A percentile compares a stretch with the other conserved stretches of the same genome.
These are phyloP conservation scores for Harpegnathos saltator DNA, from an alignment of 1,140 invertebrate genomes.

Conservation along the genomic window DNA sequence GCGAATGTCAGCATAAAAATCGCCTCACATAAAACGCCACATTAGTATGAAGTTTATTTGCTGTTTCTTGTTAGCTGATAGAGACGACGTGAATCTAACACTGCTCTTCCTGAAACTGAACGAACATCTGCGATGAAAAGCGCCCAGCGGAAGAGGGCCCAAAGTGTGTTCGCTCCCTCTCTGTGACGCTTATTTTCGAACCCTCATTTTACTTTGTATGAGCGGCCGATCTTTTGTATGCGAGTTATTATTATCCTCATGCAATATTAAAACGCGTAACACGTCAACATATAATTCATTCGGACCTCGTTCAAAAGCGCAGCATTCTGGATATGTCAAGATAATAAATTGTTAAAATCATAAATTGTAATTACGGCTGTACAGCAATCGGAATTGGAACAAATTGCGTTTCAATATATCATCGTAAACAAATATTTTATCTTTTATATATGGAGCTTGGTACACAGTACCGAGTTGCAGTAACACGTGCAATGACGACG, in stretches of 20 bases:
- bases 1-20: no score
- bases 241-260: conserved; percentile 67
- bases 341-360: neutral
- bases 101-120: conserved; percentile 62
- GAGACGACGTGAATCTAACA: neutral
- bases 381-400: neutral
- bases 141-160: conserved; percentile 8
- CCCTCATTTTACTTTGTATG: conserved; percentile 63
- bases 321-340: neutral
- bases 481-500: no score
- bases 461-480: no score
- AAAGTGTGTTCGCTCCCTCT: conserved; percentile 17
- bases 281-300: neutral
- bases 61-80: no score
- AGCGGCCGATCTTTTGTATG: conserved; percentile 53
- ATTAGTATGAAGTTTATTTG: no score
- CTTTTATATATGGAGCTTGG: no score
- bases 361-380: neutral
- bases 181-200: conserved; percentile 69
- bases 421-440: no score
- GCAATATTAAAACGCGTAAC: conserved; percentile 71
- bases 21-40: no score
- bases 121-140: neutral
- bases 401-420: no score
- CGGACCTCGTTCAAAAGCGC: neutral